phyloP scores from a whole-genome alignment of 2,888 invertebrate species.

The Eretmocerus hayati region DNA sequence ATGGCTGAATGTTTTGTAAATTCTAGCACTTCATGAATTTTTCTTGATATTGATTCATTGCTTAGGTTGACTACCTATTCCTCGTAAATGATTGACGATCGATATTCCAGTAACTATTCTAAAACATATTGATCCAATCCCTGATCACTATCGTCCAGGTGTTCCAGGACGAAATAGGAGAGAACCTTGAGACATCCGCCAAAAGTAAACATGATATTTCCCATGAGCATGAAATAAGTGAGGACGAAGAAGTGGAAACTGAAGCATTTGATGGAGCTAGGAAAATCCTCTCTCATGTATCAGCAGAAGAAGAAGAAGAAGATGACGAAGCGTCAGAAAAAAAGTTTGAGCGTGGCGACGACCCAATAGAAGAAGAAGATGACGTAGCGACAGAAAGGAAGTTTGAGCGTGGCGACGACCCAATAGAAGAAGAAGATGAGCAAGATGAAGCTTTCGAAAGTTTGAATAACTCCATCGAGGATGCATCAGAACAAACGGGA shows the following conservation, averaged over 20 bases:
- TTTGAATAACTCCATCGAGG: conserved; percentile 20
- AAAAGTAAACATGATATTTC: background rate
- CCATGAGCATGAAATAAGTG: conserved; percentile 13
- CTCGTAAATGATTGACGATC: no score
- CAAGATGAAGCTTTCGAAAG: conserved; percentile 25
- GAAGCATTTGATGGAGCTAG: background rate
- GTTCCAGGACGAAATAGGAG: no score
- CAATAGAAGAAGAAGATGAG: conserved; percentile 8
- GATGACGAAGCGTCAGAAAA: conserved; percentile 4
- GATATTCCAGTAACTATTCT: no score
- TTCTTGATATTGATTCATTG: no score
- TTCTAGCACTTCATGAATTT: no score
- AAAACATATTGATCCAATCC: no score
- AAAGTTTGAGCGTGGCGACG: background rate
- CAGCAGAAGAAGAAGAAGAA: background rate
- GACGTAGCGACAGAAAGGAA: conserved; percentile 3
- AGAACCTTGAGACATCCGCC: no score
- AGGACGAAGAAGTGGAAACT: conserved; percentile 8
- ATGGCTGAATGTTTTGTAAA: no score
- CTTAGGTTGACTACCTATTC: no score
- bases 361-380: background rate
- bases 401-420: background rate
- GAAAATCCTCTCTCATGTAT: no score
- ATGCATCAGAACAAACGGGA: background rate
- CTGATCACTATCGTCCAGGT: no score